Evolutionary conservation across 1,140 invertebrate genomes (phyloP).

Genomic region (roundworm (Caenorhabditis elegans)): DNA sequence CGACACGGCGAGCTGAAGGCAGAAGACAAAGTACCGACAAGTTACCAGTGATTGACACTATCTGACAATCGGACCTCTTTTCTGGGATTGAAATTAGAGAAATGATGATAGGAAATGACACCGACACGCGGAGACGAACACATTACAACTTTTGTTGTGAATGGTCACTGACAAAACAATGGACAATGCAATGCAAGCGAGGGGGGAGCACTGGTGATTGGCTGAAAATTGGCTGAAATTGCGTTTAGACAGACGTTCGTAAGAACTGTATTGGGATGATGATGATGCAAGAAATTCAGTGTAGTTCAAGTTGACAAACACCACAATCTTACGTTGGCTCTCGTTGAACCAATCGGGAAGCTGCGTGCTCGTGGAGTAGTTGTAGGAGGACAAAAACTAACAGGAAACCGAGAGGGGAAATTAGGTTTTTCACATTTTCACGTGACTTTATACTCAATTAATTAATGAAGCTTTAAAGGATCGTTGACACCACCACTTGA

Average conservation of each 20-base stretch:
- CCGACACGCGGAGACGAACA: not conserved
- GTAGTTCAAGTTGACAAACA: not conserved
- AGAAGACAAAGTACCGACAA: slow-evolving; percentile 17
- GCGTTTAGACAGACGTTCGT: not conserved
- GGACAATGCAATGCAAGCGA: no score
- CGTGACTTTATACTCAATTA: not conserved
- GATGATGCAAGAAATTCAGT: not conserved
- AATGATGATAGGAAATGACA: not conserved
- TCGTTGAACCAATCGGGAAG: not conserved
- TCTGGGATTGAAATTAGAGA: slow-evolving; percentile 6
- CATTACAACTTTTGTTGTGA: not conserved
- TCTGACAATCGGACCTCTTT: not conserved
- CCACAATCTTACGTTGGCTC: slow-evolving; percentile 1
- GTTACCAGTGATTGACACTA: slow-evolving; percentile 22
- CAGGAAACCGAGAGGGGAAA: not conserved
- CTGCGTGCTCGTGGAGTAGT: not conserved
- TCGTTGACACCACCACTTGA: not conserved
- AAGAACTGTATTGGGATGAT: not conserved
- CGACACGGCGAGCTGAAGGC: not conserved
- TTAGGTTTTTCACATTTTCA: not conserved
- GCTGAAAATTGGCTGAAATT: not conserved
- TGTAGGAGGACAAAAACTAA: not conserved
- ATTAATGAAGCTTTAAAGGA: not conserved
- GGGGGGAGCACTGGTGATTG: no score
- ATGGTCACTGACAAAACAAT: not conserved